Percentiles rank a stretch among this genome's conserved stretches.
phyloP scores from a whole-genome alignment of 2,113 vertebrate species.

The Myiagra hebetior region DNA sequence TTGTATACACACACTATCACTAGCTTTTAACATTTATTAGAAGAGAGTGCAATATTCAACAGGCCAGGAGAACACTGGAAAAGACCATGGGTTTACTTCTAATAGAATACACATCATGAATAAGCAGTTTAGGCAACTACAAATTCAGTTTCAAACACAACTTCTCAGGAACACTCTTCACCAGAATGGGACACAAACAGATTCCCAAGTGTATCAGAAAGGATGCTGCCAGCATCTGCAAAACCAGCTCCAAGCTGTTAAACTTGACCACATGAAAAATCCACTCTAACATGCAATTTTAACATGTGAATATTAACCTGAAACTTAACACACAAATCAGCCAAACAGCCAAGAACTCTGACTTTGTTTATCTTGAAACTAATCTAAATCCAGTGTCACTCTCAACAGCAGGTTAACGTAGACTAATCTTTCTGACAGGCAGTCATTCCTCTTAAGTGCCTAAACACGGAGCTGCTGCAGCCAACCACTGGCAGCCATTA shows the following conservation, averaged over 20 bases:
- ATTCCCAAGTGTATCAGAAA: neutral
- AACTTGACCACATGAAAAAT: neutral
- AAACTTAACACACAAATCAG: neutral
- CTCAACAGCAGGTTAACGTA: neutral
- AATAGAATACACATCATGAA: neutral
- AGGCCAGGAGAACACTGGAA: neutral
- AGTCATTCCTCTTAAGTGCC: neutral
- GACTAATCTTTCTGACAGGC: neutral
- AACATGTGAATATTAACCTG: neutral
- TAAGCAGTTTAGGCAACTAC: neutral
- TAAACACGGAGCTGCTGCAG: neutral
- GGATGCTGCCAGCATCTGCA: neutral
- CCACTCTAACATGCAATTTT: neutral
- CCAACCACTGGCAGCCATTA: neutral
- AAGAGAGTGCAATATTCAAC: neutral
- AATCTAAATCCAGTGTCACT: neutral
- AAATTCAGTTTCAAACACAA: neutral
- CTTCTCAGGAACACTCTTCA: neutral
- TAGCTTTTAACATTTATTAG: neutral
- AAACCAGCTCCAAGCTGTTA: neutral
- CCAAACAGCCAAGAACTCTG: neutral
- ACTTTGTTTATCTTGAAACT: neutral
- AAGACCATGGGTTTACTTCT: neutral
- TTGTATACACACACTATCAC: neutral
- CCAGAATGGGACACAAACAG: neutral